phyloP scores from a whole-genome alignment of 2,888 invertebrate species.

The Agrochola circellaris region DNA sequence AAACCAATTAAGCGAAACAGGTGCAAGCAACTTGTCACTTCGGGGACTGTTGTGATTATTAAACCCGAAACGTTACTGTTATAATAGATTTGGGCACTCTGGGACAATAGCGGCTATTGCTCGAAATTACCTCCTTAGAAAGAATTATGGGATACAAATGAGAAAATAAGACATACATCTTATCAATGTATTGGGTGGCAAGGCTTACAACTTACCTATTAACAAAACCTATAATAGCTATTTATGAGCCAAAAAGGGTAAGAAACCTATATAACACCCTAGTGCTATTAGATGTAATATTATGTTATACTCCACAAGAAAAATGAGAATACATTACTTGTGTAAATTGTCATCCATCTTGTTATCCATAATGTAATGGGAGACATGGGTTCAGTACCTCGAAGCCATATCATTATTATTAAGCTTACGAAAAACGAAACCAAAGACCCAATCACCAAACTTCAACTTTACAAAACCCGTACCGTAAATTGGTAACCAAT shows the following conservation, averaged over 20 bases:
- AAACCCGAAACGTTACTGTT: conserved; percentile 59
- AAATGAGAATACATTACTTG: neutral
- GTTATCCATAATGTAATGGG: neutral
- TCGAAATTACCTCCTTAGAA: conserved; percentile 41
- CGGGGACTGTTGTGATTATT: conserved; percentile 53
- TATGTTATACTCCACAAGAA: neutral
- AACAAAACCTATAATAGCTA: neutral
- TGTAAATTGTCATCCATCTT: neutral
- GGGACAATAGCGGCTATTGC: conserved; percentile 29
- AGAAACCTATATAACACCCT: neutral
- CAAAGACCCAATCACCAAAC: neutral
- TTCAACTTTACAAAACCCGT: neutral
- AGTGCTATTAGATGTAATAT: neutral
- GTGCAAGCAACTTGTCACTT: conserved; percentile 64
- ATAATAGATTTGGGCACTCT: conserved; percentile 60
- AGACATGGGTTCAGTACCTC: neutral
- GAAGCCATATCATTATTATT: neutral
- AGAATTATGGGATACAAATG: conserved; percentile 42
- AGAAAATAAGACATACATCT: conserved; percentile 37
- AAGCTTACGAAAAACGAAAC: neutral
- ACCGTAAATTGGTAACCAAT: conserved; percentile 25
- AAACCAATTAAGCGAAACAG: conserved; percentile 65
- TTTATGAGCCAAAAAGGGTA: neutral
- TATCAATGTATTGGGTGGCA: neutral
- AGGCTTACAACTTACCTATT: neutral